Conservation (phyloP, 2,888 invertebrate species). For the Lithodes maja region DNA sequence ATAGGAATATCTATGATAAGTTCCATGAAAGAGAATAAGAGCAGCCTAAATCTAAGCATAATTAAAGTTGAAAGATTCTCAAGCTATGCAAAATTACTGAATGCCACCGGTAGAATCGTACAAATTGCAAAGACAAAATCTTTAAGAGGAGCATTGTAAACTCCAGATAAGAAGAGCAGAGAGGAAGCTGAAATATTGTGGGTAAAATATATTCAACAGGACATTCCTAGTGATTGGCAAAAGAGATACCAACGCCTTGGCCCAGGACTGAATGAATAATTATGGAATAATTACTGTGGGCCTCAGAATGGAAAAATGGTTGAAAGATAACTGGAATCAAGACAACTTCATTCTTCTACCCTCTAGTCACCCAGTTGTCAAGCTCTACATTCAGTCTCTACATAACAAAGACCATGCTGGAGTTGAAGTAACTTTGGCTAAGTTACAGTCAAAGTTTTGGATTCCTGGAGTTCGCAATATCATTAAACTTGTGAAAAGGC, state of each 20-base stretch:
- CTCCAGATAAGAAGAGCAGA: not conserved
- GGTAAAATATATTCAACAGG: not conserved
- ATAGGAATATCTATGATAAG: too few relatives aligned
- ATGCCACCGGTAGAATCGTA: not conserved
- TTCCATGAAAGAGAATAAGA: not conserved
- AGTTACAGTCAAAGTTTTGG: too few relatives aligned
- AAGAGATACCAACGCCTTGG: not conserved
- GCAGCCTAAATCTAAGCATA: not conserved
- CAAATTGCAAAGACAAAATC: not conserved
- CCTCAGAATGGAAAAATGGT: not conserved
- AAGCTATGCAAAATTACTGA: not conserved
- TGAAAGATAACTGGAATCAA: conserved; percentile 3
- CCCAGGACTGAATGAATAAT: not conserved
- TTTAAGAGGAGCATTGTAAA: not conserved
- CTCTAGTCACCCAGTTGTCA: not conserved
- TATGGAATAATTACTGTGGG: conserved; percentile 7
- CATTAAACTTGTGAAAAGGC: too few relatives aligned
- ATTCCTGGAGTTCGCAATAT: too few relatives aligned
- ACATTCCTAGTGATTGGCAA: not conserved
- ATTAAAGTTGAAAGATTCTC: not conserved
- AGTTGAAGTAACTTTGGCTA: too few relatives aligned
- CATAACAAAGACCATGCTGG: not conserved
- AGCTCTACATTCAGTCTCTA: not conserved
- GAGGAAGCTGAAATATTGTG: not conserved
- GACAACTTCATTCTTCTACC: not conserved